phyloP scores from a whole-genome alignment of 2,113 vertebrate genomes.

The Baryphthengus martii region DNA sequence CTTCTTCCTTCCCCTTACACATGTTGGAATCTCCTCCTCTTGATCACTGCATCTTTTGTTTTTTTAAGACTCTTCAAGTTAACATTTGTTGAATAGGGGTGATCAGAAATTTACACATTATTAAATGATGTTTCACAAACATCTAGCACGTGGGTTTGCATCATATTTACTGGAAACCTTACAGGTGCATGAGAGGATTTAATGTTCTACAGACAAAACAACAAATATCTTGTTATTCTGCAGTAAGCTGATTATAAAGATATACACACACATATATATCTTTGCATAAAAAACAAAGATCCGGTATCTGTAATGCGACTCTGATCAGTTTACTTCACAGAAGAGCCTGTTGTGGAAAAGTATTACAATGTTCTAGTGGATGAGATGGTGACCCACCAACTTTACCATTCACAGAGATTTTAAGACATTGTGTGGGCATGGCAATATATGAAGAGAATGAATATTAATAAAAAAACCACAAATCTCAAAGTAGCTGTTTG shows the following conservation, averaged over 20 bases:
- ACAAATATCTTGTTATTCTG: neutral
- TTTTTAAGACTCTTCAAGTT: neutral
- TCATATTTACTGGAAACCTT: neutral
- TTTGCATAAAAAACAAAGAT: neutral
- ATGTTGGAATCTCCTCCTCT: neutral
- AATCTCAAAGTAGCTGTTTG: neutral
- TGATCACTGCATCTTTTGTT: neutral
- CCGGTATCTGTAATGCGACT: neutral
- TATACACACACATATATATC: too few relatives aligned
- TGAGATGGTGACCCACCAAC: neutral
- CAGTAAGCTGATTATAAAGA: too few relatives aligned
- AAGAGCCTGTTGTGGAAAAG: neutral
- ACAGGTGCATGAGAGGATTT: neutral
- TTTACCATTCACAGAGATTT: neutral
- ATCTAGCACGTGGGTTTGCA: neutral
- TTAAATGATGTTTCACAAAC: neutral
- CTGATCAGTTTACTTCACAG: neutral
- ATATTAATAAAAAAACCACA: rapidly evolving
- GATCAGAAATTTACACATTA: neutral
- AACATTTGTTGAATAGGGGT: neutral
- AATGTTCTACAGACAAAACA: neutral
- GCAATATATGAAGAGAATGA: neutral
- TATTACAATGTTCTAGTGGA: neutral
- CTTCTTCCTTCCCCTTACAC: neutral
- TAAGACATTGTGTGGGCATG: neutral